phyloP scores from a whole-genome alignment of 2,888 invertebrate species.

The Apantesis nais region DNA sequence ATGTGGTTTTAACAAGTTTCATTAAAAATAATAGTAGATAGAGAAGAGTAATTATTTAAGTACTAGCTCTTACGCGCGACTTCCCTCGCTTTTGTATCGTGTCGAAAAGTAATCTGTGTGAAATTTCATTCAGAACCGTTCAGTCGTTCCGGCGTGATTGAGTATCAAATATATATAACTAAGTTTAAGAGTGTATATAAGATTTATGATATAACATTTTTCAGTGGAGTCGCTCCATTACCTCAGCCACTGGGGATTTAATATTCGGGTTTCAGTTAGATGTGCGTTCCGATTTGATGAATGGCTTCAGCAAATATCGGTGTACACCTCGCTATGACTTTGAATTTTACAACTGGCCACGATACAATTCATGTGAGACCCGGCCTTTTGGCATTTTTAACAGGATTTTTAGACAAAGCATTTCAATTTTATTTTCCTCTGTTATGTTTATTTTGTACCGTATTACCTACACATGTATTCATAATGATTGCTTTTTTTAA shows the following conservation, averaged over 20 bases:
- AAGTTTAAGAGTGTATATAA: conserved; percentile 10
- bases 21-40: background rate
- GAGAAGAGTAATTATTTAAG: background rate
- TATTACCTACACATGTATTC: background rate
- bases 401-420: background rate
- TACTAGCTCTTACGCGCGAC: background rate
- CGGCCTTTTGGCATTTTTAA: conserved; percentile 3
- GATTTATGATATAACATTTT: conserved; percentile 14
- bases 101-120: background rate
- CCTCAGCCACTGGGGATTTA: conserved; percentile 56
- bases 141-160: background rate
- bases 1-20: background rate
- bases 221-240: conserved; percentile 21
- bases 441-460: conserved; percentile 1
- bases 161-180: background rate
- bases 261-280: conserved; percentile 75
- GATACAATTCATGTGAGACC: conserved; percentile 25
- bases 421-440: background rate
- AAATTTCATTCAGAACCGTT: background rate
- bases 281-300: conserved; percentile 70
- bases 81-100: background rate
- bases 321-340: conserved; percentile 41
- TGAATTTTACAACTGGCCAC: conserved; percentile 28
- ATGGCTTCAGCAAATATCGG: conserved; percentile 59
- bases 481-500: background rate